Percentiles rank a stretch among this genome's conserved stretches.
phyloP scores from a whole-genome alignment of 2,888 invertebrate genomes.

The Conistra vaccinii region DNA sequence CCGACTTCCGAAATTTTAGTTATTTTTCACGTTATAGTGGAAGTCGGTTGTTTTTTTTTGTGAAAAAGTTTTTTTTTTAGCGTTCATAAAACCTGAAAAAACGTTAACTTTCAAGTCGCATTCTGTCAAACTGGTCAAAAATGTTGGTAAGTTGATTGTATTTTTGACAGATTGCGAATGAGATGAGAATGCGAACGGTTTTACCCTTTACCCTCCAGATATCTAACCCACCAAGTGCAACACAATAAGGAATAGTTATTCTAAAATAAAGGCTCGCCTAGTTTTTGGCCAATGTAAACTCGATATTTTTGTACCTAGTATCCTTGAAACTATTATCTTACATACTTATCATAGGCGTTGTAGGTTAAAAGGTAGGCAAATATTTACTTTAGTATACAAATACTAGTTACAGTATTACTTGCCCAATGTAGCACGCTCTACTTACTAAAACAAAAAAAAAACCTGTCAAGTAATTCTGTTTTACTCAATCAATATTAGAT shows the following conservation, averaged over 20 bases:
- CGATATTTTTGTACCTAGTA: neutral
- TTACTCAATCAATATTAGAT: neutral
- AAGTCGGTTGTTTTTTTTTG: too few relatives aligned
- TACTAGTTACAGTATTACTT: neutral
- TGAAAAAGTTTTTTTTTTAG: too few relatives aligned
- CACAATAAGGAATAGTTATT: neutral
- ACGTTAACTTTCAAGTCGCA: too few relatives aligned
- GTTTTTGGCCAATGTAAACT: neutral
- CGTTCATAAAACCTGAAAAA: too few relatives aligned
- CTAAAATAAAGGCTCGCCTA: neutral
- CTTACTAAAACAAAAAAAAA: neutral
- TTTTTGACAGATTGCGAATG: too few relatives aligned
- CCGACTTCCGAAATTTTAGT: too few relatives aligned
- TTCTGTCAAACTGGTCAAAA: too few relatives aligned
- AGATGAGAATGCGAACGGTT: too few relatives aligned
- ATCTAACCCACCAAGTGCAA: neutral
- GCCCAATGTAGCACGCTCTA: neutral
- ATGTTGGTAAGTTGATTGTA: too few relatives aligned
- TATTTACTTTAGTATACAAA: slow-evolving; percentile 1
- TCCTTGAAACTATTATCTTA: slow-evolving; percentile 7
- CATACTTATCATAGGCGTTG: slow-evolving; percentile 9
- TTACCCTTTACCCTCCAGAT: too few relatives aligned
- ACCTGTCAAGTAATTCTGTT: neutral
- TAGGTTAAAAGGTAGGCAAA: slow-evolving; percentile 30
- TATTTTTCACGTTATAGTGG: too few relatives aligned